Evolutionary conservation across 30 jellyfish, hydroid and myxozoan species (phyloP).

Genomic region (Aurelia coerulea): DNA sequence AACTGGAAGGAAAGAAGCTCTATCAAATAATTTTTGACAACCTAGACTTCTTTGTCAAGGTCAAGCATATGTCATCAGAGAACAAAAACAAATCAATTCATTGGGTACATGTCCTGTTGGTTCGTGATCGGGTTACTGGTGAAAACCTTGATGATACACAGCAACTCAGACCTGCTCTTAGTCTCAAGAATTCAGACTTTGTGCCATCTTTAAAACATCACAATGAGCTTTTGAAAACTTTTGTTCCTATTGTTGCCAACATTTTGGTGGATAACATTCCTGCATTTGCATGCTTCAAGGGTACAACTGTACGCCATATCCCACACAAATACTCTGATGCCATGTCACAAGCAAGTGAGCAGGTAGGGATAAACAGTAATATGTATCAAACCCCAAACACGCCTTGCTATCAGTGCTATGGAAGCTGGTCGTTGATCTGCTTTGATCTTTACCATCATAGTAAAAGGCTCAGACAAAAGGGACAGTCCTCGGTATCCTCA

Average conservation of each 20-base stretch:
- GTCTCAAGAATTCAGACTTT: conserved; percentile 6
- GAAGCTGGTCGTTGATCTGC: too few species aligned
- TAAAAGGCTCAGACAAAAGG: too few species aligned
- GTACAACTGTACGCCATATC: conserved; percentile 3
- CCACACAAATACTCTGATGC: neutral
- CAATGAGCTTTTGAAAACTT: conserved; percentile 5
- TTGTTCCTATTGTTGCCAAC: conserved; percentile 6
- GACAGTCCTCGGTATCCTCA: too few species aligned
- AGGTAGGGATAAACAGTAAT: too few species aligned
- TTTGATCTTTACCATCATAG: too few species aligned
- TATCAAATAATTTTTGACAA: conserved; percentile 10
- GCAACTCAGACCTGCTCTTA: conserved; percentile 5
- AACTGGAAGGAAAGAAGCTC: conserved; percentile 16
- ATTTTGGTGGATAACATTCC: conserved; percentile 7
- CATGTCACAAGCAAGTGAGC: too few species aligned
- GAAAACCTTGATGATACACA: conserved; percentile 9
- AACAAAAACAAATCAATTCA: conserved; percentile 7
- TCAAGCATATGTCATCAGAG: conserved; percentile 16
- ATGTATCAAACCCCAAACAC: too few species aligned
- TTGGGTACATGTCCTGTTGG: conserved; percentile 10
- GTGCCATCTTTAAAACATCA: neutral
- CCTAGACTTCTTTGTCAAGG: conserved; percentile 16
- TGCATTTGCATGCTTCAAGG: conserved; percentile 18
- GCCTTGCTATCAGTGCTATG: too few species aligned
- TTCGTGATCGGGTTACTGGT: conserved; percentile 10